Evolutionary conservation across 1,140 invertebrate genomes (phyloP), one percentile per base, ranked within the genome.

Genomic region (Dufourea novaeangliae): DNA sequence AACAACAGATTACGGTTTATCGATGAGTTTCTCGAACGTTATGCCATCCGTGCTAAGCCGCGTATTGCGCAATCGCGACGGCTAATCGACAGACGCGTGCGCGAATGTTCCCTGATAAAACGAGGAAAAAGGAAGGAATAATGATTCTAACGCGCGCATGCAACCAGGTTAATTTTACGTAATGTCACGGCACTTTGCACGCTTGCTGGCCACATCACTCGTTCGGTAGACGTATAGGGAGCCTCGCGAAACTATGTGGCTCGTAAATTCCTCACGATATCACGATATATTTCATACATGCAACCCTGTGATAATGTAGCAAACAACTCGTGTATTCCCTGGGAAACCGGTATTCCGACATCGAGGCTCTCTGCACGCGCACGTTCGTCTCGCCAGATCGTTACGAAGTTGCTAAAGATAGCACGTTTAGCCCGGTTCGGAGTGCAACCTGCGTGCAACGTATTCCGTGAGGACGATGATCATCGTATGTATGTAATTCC

Each of bases 211-310:
- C n/a, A n/a, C n/a, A n/a, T n/a, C n/a, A n/a, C n/a, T n/a, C n/a
- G n/a, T n/a, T n/a, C n/a, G n/a, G n/a, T n/a, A n/a, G n/a, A n/a
- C n/a, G n/a, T n/a, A n/a, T n/a, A n/a, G n/a, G n/a, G n/a, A n/a
- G n/a, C n/a, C n/a, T n/a, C n/a, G n/a, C n/a, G n/a, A n/a, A n/a
- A n/a, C n/a, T n/a, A n/a, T n/a, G n/a, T n/a, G 14, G 62, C 62
- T 74, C 71, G 71, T 74, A 74, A 74, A 74, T 74, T 74, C 71
- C 46, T 67, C 71, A 67, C 62, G 46, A 46, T 74, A 74, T 74
- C 71, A 62, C 71, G 71, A 74, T 74, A 74, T 74, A 74, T 74
- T 74, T 74, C n/a, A n/a, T n/a, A n/a, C n/a, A n/a, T n/a, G n/a
- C n/a, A 74, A 74, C 71, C 63, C 34, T 46, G 71, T 62, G 71